Evolutionary conservation across 2,888 invertebrate species (phyloP), one percentile per base, ranked within the genome.

Genomic region (Tribolium freemani): DNA sequence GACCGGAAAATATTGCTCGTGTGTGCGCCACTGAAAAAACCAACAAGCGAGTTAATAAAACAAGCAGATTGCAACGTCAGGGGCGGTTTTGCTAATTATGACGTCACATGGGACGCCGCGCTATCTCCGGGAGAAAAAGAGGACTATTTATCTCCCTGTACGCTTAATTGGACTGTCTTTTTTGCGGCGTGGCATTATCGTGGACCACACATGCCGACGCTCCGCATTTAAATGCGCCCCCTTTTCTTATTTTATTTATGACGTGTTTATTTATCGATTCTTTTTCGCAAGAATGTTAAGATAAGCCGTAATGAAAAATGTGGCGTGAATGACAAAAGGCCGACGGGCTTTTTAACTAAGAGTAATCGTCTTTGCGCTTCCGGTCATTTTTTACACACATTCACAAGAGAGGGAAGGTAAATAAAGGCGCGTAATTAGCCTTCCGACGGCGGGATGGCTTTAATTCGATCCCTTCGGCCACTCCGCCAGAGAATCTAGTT

Each of bases 221-320:
- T 66, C 63, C 26, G 57, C 44, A 67, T 67, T 56, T 48, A 67
- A 57, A 57, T 57, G 45, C 64, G 53, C 21, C 20, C 16, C 21
- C 56, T 45, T 13, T n/a, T 26, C 56, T 5, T 51, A 51, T 69
- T 60, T 46, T 71, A 54, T 71, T 71, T 71, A 71, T 44, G 72
- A 72, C 56, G 63, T 72, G 68, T 72, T 68, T 72, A 68, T 72
- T 68, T 61, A 72, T 72, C 61, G 72, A 68, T 71, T 60, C 45
- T 61, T 72, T 44, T 48, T 61, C 26, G 9, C 6, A 68, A 68
- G 68, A 61, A 21, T 50, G 61, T 61, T 67, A 72, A 54, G 72
- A 68, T 72, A 72, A 72, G 72, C 67, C 61, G 48, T 45, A 61
- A 72, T 72, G 72, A 68, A 72, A 72, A 61, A 72, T 72, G 72